These are phyloP conservation scores for Ivindomyrus marchei DNA, from an alignment of 2,113 vertebrate genomes.

Conservation along the genomic window DNA sequence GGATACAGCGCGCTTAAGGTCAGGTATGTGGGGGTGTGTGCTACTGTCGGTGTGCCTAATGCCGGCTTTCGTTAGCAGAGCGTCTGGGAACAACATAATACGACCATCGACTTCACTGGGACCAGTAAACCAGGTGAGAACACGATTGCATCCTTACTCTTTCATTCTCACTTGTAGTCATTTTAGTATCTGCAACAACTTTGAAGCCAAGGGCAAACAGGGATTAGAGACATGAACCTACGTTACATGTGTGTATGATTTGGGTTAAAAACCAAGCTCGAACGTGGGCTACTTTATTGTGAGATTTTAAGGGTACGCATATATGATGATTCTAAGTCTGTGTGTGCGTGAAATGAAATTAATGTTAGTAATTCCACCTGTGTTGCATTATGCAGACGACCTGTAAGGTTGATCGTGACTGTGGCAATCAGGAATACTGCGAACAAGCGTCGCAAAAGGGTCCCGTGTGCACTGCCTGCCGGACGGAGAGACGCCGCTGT, in stretches of 20 bases:
- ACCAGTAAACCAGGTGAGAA: constrained; percentile 32
- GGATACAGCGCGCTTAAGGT: neutral
- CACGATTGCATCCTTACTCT: neutral
- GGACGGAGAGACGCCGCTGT: neutral
- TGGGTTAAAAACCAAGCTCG: neutral
- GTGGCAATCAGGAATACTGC: constrained; percentile 5
- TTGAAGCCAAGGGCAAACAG: neutral
- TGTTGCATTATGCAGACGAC: neutral
- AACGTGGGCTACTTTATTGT: neutral
- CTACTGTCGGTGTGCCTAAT: constrained; percentile 37
- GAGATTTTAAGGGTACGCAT: neutral
- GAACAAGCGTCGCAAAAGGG: neutral
- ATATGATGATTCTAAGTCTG: neutral
- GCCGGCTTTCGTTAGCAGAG: constrained; percentile 26
- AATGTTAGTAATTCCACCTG: neutral
- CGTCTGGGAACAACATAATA: constrained; percentile 50
- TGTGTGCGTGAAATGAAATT: neutral
- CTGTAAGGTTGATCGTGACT: constrained; percentile 11
- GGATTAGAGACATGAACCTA: neutral
- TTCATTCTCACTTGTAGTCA: neutral
- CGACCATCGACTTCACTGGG: constrained; percentile 47
- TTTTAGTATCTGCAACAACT: neutral
- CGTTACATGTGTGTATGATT: neutral
- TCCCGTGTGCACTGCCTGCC: constrained; percentile 8
- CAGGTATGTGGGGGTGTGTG: constrained; percentile 34